Conservation (phyloP, 2,797 vertebrate genomes). For the Mionectes olivaceus region DNA sequence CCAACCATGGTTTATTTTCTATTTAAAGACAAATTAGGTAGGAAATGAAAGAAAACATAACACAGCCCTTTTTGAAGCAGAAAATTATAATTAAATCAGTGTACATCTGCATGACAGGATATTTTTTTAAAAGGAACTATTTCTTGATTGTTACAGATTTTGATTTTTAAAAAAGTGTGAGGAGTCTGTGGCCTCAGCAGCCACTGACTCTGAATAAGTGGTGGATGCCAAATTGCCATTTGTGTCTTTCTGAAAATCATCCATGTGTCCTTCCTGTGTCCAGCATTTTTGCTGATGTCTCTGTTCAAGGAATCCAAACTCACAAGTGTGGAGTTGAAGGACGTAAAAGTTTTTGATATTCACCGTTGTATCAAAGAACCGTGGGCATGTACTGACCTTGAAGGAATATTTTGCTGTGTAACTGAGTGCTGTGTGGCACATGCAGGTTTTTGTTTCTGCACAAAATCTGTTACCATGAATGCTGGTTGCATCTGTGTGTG, state of each 20-base stretch:
- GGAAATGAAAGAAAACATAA: background rate
- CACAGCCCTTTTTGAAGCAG: background rate
- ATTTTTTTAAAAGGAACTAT: background rate
- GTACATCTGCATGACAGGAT: background rate
- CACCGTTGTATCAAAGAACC: background rate
- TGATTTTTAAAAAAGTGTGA: background rate
- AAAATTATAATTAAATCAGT: conserved; percentile 24
- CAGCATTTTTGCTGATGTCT: background rate
- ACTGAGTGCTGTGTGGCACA: background rate
- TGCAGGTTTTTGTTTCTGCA: background rate
- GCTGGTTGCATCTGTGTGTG: background rate
- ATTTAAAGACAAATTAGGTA: conserved; percentile 26
- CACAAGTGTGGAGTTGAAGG: background rate
- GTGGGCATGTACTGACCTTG: background rate
- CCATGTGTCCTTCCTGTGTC: background rate
- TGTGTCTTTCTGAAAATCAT: background rate
- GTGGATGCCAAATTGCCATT: background rate
- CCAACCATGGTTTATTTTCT: background rate
- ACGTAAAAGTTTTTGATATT: background rate
- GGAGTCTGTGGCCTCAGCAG: background rate
- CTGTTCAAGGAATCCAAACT: background rate
- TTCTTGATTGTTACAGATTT: background rate
- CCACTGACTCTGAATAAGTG: background rate
- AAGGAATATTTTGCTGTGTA: background rate
- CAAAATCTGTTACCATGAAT: background rate